Base-by-base conservation (phyloP, 2,113 vertebrate species). In the Opisthocomus hoazin region DNA sequence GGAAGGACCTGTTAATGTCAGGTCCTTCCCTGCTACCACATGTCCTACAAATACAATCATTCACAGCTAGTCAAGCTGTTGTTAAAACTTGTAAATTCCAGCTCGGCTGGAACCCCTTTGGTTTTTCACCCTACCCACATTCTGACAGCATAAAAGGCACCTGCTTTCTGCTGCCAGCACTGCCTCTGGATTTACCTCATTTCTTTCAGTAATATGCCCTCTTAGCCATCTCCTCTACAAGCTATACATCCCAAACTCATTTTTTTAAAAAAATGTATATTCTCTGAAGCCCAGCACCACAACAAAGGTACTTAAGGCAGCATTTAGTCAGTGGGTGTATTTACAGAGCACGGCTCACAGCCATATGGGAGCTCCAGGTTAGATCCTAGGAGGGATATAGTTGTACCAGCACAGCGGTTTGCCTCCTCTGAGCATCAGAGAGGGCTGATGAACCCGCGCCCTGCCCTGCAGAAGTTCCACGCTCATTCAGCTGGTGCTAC, bases 401-500 rank as follows among this genome's bases (percentile, higher is more conserved):
- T 11, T 51, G 20, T 22, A 45, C 19, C 29, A 64, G 60, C 7
- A 22, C 11, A 54, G 34, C 3, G 3, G 19, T 66, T 53, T 50
- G 6, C 36, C 51, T 46, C 30, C 34, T 18, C 21, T 34, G 45
- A 41, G n/a, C 7, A 5, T 34, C 53, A 45, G 15, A 66, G 30
- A 0, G 1, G 48, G 46, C 32, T 73, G 53, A 41, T 24, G 46
- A 79, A 48, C 39, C 18, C 36, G 39, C 6, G 43, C 1, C 0
- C 41, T 69, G 34, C 37, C 24, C 57, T 32, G 27, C 23, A 50
- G 30, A 46, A n/a, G 50, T 12, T 69, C 48, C 34, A 7, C 20
- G 1, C 54, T 58, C 8, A 2, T 46, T 27, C 32, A 10, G 12
- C 10, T 3, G 1, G 15, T 19, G n/a, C 51, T 34, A 0, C 37